These are phyloP conservation scores for Psophia crepitans DNA, from an alignment of 2,113 vertebrate genomes.

Conservation along the genomic window DNA sequence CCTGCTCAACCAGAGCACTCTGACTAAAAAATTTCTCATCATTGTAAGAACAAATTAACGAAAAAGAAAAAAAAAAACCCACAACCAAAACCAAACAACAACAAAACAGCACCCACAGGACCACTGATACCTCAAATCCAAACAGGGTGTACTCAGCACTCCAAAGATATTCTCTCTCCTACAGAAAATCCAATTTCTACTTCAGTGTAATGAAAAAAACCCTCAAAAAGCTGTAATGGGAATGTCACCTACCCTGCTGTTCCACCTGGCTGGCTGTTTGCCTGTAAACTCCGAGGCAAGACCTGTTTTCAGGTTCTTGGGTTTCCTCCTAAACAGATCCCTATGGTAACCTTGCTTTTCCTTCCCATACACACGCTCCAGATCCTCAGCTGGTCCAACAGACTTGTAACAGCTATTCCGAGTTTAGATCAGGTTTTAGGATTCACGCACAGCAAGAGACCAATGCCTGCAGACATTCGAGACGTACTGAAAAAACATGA, in stretches of 20 bases:
- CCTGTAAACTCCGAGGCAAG: neutral
- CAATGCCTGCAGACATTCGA: neutral
- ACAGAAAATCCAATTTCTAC: neutral
- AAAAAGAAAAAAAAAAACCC: neutral
- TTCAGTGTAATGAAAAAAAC: neutral
- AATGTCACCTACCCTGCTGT: neutral
- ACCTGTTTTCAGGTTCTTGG: neutral
- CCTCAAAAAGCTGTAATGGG: neutral
- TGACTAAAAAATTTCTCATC: neutral
- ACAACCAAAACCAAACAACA: no score
- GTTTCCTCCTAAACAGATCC: neutral
- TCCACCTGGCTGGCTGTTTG: neutral
- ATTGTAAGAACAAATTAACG: neutral
- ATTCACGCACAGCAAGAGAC: neutral
- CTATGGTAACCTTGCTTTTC: neutral
- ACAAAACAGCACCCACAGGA: no score
- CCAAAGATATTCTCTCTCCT: neutral
- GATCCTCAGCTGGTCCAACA: neutral
- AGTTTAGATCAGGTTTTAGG: neutral
- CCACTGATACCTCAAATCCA: neutral
- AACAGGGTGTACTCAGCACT: neutral
- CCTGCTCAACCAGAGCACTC: neutral
- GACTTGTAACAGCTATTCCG: neutral
- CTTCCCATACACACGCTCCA: neutral
- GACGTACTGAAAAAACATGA: neutral